phyloP scores from a whole-genome alignment of 2,888 invertebrate genomes.

The Phalera bucephala region DNA sequence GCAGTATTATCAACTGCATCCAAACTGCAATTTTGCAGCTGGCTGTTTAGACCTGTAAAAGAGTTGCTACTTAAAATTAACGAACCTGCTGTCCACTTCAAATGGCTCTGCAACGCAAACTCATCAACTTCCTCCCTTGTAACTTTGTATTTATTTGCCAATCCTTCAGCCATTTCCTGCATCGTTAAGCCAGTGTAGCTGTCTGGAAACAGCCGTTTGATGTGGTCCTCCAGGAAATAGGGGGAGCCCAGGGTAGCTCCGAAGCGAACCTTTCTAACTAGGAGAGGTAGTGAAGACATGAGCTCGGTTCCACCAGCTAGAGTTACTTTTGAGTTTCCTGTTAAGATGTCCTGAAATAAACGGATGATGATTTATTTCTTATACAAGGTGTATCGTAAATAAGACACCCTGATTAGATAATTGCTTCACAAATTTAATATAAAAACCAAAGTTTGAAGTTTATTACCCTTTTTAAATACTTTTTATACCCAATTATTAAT shows the following conservation, averaged over 20 bases:
- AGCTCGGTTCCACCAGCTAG: constrained; percentile 96
- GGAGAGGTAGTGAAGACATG: constrained; percentile 95
- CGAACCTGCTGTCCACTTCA: constrained; percentile 93
- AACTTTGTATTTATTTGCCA: constrained; percentile 89
- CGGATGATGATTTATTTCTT: too few species aligned
- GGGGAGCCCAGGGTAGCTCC: constrained; percentile 91
- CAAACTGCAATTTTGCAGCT: too few species aligned
- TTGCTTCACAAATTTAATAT: too few species aligned
- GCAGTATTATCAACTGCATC: too few species aligned
- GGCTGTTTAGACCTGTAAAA: too few species aligned
- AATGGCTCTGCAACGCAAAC: constrained; percentile 91
- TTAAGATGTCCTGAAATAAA: constrained; percentile 91
- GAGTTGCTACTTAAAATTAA: too few species aligned
- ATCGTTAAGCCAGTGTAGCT: constrained; percentile 92
- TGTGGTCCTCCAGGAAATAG: constrained; percentile 89
- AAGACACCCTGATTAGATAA: too few species aligned
- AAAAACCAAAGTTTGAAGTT: too few species aligned
- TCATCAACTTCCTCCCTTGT: constrained; percentile 90
- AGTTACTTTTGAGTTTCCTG: constrained; percentile 91
- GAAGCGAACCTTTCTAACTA: constrained; percentile 93
- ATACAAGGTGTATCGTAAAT: too few species aligned
- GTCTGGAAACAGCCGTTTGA: constrained; percentile 83
- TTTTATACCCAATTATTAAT: too few species aligned
- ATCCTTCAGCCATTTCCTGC: constrained; percentile 94
- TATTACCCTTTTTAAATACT: too few species aligned